phyloP scores from a whole-genome alignment of 2,888 invertebrate genomes.

The Rhorus exstirpatorius region DNA sequence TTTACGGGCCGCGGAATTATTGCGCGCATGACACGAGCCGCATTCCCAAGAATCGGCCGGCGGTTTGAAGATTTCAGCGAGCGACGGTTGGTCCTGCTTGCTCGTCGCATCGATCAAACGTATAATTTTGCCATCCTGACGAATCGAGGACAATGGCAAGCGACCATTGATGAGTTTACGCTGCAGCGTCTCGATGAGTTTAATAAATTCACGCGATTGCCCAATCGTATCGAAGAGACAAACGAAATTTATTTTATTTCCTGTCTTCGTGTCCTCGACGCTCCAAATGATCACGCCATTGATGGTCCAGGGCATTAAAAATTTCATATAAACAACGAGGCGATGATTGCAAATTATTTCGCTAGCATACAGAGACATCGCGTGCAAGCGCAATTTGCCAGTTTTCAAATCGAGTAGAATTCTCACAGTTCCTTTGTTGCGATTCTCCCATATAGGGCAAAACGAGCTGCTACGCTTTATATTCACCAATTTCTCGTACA shows the following conservation, averaged over 20 bases:
- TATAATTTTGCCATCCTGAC: conserved; percentile 77
- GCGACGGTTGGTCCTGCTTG: conserved; percentile 50
- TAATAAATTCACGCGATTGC: conserved; percentile 57
- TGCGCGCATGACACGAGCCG: conserved; percentile 89
- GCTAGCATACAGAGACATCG: conserved; percentile 90
- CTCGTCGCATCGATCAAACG: conserved; percentile 32
- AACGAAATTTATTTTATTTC: conserved; percentile 60
- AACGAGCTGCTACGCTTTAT: conserved; percentile 89
- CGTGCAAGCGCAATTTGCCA: conserved; percentile 90
- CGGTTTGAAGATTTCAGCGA: conserved; percentile 87
- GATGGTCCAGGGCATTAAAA: conserved; percentile 87
- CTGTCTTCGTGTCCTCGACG: conserved; percentile 33
- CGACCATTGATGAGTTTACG: conserved; percentile 72
- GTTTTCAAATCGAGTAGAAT: conserved; percentile 87
- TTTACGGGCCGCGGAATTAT: conserved; percentile 87
- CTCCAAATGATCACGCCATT: conserved; percentile 60
- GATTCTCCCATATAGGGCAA: conserved; percentile 93
- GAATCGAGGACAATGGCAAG: conserved; percentile 53
- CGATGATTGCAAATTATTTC: conserved; percentile 90
- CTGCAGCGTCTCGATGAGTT: too few relatives aligned
- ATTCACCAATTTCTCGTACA: conserved; percentile 91
- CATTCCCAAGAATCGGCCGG: conserved; percentile 91
- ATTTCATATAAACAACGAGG: conserved; percentile 87
- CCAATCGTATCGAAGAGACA: conserved; percentile 69
- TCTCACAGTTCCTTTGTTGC: conserved; percentile 93